Conservation (phyloP, 2,888 invertebrate genomes). For the Stenolophus ochropezus region DNA sequence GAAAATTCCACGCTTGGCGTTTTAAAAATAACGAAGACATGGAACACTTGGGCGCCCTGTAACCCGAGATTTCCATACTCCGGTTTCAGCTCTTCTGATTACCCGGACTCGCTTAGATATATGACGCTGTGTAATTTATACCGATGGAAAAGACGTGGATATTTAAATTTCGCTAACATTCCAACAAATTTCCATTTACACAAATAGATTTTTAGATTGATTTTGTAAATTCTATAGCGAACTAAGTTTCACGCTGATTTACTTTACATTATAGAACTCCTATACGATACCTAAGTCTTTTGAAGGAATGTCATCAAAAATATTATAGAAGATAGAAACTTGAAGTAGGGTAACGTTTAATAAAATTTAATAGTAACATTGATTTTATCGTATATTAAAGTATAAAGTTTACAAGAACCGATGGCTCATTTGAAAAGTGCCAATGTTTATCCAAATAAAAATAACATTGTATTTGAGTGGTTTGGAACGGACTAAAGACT, state of each 20-base stretch:
- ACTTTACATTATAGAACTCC: not conserved
- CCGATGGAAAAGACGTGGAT: not conserved
- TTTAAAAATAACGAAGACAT: conserved; percentile 55
- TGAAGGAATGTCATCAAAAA: too few relatives aligned
- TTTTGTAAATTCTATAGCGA: not conserved
- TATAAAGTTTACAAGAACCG: too few relatives aligned
- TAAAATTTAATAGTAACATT: too few relatives aligned
- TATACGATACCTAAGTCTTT: too few relatives aligned
- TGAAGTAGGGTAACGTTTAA: too few relatives aligned
- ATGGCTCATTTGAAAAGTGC: too few relatives aligned
- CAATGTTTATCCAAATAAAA: too few relatives aligned
- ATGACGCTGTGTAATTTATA: conserved; percentile 51
- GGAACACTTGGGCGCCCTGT: conserved; percentile 31
- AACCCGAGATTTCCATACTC: conserved; percentile 53
- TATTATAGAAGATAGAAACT: too few relatives aligned
- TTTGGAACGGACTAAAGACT: too few relatives aligned
- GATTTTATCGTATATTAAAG: too few relatives aligned
- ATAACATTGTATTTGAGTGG: too few relatives aligned
- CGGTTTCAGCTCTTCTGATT: conserved; percentile 56
- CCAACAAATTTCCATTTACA: not conserved
- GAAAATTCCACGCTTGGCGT: conserved; percentile 7
- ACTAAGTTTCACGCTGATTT: not conserved
- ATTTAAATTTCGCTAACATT: conserved; percentile 3
- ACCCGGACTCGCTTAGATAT: conserved; percentile 23
- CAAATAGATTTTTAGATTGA: not conserved